Base-by-base conservation (phyloP, 2,113 vertebrate genomes). In the Platysternon megacephalum region DNA sequence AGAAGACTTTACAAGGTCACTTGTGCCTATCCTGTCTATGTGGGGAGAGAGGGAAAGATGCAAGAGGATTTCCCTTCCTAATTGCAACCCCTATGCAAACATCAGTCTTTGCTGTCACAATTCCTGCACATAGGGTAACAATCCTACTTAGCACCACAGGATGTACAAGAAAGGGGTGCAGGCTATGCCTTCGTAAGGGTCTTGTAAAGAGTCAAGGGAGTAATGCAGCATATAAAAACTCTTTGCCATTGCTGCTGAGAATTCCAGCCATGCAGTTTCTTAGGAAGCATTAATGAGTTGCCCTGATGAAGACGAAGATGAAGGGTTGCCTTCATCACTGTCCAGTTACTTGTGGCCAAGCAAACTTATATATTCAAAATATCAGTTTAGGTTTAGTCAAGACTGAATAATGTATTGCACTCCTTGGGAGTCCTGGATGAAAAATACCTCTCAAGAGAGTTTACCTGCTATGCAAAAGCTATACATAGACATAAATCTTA, bases 1-100 rank as follows among this genome's bases (percentile, higher is more conserved):
- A 76, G 1, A 78, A 35, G 12, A n/a, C 61, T 88, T 90, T 53
- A 58, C 11, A 26, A 68, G 56, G 11, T 46, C 44, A 12, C 22
- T 82, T 39, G 6, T 83, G n/a, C 2, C 6, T 6, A 2, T 3
- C 2, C 0, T 76, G 39, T 76, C 5, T 0, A 1, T 16, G 9
- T 17, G 28, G 61, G 39, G 4, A 76, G 22, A 6, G 29, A 39
- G 29, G 17, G n/a, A 32, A 2, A 26, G 48, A 12, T 7, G 21
- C 72, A 49, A 11, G 8, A 26, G 5, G 24, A 9, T 44, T 42
- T 84, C 52, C 29, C 78, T 78, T 53, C 46, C 32, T 82, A 82
- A 28, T 55, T 79, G n/a, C 42, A 72, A 52, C 72, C 72, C 72
- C 21, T 44, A 13, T 26, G 21, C 42, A 76, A 76, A 5, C 35